Percentiles rank a stretch among this genome's conserved stretches.
Evolutionary conservation across 92 coral and sea anemone genomes (phyloP).

Genomic region (Porites lobata): DNA sequence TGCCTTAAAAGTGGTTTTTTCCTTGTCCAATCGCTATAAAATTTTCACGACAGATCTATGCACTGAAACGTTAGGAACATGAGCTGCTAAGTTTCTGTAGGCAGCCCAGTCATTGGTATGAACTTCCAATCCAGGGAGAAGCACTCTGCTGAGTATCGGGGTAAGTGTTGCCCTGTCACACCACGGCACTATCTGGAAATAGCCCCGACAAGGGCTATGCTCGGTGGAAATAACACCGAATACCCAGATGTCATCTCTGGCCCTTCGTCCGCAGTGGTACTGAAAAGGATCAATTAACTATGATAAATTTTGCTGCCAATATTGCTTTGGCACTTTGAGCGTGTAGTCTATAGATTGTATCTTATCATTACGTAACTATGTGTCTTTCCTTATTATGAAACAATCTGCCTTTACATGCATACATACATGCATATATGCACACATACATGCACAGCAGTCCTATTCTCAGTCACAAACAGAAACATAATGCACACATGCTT

Average conservation of each 20-base stretch:
- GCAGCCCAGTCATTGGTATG: conserved; percentile 23
- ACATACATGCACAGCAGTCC: too few species aligned
- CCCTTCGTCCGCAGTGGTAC: background rate
- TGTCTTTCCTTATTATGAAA: too few species aligned
- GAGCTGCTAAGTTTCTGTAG: background rate
- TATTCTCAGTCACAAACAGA: too few species aligned
- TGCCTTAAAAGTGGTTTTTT: too few species aligned
- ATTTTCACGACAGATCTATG: conserved; percentile 22
- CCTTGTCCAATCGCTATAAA: too few species aligned
- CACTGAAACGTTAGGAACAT: background rate
- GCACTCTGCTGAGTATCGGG: background rate
- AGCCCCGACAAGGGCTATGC: conserved; percentile 8
- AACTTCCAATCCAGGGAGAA: conserved; percentile 4
- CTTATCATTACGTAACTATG: background rate
- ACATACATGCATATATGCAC: too few species aligned
- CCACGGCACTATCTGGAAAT: background rate
- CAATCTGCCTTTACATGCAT: too few species aligned
- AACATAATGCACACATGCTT: too few species aligned
- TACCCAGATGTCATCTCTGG: background rate
- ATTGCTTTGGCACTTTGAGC: background rate
- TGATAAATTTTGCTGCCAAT: background rate
- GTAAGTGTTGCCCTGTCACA: conserved; percentile 9
- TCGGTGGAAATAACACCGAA: background rate
- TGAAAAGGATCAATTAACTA: background rate
- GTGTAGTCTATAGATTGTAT: background rate